Conservation (phyloP, 1,140 invertebrate species). For the Teleopsis dalmanni region DNA sequence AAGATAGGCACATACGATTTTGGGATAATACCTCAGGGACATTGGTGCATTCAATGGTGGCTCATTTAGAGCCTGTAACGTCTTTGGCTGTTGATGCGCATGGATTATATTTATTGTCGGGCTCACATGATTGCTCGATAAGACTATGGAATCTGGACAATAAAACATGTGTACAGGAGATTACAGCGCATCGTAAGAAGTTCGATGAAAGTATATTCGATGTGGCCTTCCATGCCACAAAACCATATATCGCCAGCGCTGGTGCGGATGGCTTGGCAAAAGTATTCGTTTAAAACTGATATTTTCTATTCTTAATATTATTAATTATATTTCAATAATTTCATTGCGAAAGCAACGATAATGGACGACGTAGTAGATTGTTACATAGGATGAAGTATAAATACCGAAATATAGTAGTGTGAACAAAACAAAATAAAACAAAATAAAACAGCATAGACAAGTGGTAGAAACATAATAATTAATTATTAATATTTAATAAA, state of each 20-base stretch:
- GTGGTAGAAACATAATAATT: too few species aligned
- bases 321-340: not conserved
- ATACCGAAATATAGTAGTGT: not conserved
- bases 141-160: conserved; percentile 98
- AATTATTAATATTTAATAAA: too few species aligned
- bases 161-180: conserved; percentile 94
- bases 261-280: conserved; percentile 97
- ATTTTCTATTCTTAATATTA: not conserved
- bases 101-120: conserved; percentile 95
- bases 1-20: conserved; percentile 96
- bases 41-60: conserved; percentile 95
- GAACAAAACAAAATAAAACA: not conserved
- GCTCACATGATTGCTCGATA: conserved; percentile 96
- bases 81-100: conserved; percentile 96
- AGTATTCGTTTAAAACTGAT: conserved; percentile 87
- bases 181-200: conserved; percentile 98
- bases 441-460: too few species aligned
- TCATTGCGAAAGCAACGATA: not conserved
- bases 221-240: conserved; percentile 97
- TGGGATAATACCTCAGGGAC: conserved; percentile 95
- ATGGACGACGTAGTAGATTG: not conserved
- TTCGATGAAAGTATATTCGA: conserved; percentile 99
- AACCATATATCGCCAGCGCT: conserved; percentile 96
- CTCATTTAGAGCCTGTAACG: conserved; percentile 97
- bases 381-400: not conserved